Evolutionary conservation across 2,888 invertebrate species (phyloP).

Genomic region (Drosophila anceps): DNA sequence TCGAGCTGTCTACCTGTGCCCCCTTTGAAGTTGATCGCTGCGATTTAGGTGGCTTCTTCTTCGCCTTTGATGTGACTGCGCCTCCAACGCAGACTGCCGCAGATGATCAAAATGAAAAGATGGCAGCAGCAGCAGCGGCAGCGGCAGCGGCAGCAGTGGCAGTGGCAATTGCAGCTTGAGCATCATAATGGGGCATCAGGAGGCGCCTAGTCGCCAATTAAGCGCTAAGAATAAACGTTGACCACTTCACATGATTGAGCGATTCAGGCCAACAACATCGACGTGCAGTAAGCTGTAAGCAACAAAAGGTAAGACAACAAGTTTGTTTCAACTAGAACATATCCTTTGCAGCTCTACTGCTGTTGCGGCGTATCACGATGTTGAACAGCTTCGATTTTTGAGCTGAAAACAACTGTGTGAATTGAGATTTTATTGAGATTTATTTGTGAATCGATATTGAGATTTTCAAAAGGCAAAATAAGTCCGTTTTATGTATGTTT

Average conservation of each 20-base stretch:
- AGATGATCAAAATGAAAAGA: conserved; percentile 30
- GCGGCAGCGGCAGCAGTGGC: conserved; percentile 17
- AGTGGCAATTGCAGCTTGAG: conserved; percentile 16
- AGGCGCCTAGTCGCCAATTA: conserved; percentile 76
- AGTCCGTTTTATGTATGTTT: too few species aligned
- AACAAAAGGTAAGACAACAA: conserved; percentile 6
- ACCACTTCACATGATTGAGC: conserved; percentile 79
- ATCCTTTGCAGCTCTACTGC: conserved; percentile 3
- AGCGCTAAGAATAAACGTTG: conserved; percentile 61
- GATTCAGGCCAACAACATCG: conserved; percentile 68
- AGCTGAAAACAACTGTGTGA: background rate
- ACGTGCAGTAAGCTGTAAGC: conserved; percentile 16
- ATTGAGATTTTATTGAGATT: too few species aligned
- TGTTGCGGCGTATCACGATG: background rate
- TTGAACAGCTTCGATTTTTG: background rate
- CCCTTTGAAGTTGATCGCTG: conserved; percentile 53
- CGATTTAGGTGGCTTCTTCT: conserved; percentile 37
- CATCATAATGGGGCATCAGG: conserved; percentile 61
- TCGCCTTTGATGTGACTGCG: conserved; percentile 54
- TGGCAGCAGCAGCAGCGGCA: conserved; percentile 23
- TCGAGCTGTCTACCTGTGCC: conserved; percentile 40
- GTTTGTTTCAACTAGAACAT: background rate
- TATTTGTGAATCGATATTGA: too few species aligned
- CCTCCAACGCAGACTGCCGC: conserved; percentile 21
- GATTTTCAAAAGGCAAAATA: too few species aligned